Percentiles rank a stretch among this genome's conserved stretches.
phyloP scores from a whole-genome alignment of 2,113 vertebrate genomes.

The Rhinoderma darwinii region DNA sequence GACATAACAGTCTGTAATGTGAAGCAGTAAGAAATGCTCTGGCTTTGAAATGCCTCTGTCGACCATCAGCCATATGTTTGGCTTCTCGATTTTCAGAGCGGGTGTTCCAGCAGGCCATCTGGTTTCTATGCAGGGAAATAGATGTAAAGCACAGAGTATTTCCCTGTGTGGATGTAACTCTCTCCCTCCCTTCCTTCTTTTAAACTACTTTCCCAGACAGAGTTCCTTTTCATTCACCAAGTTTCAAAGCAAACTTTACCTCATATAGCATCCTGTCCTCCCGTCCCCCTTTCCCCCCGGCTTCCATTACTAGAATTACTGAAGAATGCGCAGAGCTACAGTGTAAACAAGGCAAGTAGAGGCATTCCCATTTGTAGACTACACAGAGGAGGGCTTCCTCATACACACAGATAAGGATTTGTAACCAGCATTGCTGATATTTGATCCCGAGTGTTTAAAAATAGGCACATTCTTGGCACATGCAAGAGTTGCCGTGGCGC shows the following conservation, averaged over 20 bases:
- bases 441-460: slow-evolving; percentile 76
- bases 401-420: slow-evolving; percentile 41
- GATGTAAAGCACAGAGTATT: slow-evolving; percentile 77
- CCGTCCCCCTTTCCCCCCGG: slow-evolving; percentile 45
- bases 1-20: slow-evolving; percentile 81
- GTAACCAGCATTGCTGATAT: slow-evolving; percentile 61
- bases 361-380: slow-evolving; percentile 51
- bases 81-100: slow-evolving; percentile 74
- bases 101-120: slow-evolving; percentile 88
- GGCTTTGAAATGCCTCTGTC: slow-evolving; percentile 77
- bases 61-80: slow-evolving; percentile 85
- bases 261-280: slow-evolving; percentile 61
- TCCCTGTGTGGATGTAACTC: slow-evolving; percentile 70
- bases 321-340: slow-evolving; percentile 62
- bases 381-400: neutral
- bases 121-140: slow-evolving; percentile 85
- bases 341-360: slow-evolving; percentile 60
- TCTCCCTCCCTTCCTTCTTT: slow-evolving; percentile 60
- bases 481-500: slow-evolving; percentile 64
- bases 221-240: slow-evolving; percentile 67
- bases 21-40: slow-evolving; percentile 79
- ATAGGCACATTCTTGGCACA: slow-evolving; percentile 69
- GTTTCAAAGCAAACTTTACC: slow-evolving; percentile 65
- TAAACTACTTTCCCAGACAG: slow-evolving; percentile 59
- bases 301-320: slow-evolving; percentile 62